Conservation (phyloP, 2,888 invertebrate species). For the Colostygia pectinataria region DNA sequence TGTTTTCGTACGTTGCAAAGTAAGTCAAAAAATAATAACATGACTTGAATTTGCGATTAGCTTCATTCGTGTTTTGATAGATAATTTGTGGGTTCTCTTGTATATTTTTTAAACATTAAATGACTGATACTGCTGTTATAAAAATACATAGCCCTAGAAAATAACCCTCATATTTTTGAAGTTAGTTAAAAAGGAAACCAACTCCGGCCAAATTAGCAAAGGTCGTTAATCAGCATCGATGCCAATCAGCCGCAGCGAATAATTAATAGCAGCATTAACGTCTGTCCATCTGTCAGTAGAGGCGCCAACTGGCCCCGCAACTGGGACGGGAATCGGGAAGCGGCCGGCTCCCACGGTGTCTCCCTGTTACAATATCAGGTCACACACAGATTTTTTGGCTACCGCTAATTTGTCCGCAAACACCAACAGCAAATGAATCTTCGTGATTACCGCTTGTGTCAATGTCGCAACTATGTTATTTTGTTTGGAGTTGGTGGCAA, state of each 20-base stretch:
- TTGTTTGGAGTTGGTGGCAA: background rate
- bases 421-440: background rate
- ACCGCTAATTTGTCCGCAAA: slow-evolving; percentile 13
- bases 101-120: too few relatives aligned
- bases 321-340: slow-evolving; percentile 48
- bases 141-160: too few relatives aligned
- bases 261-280: slow-evolving; percentile 41
- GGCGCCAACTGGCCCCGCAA: slow-evolving; percentile 52
- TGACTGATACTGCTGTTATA: too few relatives aligned
- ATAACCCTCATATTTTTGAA: background rate
- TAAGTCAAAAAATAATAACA: too few relatives aligned
- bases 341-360: slow-evolving; percentile 38
- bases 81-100: too few relatives aligned
- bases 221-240: slow-evolving; percentile 26
- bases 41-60: background rate
- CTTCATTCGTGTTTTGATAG: too few relatives aligned
- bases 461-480: background rate
- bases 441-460: background rate
- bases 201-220: slow-evolving; percentile 17
- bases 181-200: slow-evolving; percentile 20
- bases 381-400: slow-evolving; percentile 17
- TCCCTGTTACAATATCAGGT: slow-evolving; percentile 23
- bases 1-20: background rate
- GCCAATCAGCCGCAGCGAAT: slow-evolving; percentile 43
- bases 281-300: slow-evolving; percentile 37